Base-by-base conservation (phyloP, 2,113 vertebrate species). In the Paratilapia polleni region DNA sequence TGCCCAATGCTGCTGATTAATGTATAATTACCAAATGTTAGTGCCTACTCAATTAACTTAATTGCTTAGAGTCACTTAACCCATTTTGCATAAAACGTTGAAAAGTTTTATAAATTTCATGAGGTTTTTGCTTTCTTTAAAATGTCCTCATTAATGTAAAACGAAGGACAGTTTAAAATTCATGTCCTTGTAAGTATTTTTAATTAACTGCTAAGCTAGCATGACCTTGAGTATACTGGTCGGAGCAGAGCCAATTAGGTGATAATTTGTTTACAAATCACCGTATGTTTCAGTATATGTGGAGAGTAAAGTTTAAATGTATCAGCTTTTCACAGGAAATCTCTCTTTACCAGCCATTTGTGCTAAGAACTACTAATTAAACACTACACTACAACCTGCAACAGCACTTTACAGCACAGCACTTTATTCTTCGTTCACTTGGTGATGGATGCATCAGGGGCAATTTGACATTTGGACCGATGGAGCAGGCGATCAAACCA, bases 11-110 rank as follows among this genome's bases (percentile, higher is more conserved):
- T 17, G 17, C 11, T 73, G 17, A 47, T 52, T 73, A 73, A 73
- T n/a, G n/a, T 73, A 14, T 73, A 52, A 73, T 73, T 52, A 73
- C 68, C 11, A 73, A 73, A 54, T 73, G 26, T 54, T n/a, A 73
- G 28, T 73, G 11, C 11, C 11, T 54, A 73, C 28, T 54, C 52
- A 54, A 7, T 52, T 52, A 73, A 11, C 19, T 54, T 73, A 73
- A 73, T 73, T 52, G 19, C 26, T 73, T 26, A 54, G 68, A 34
- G 26, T 26, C 68, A 54, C 11, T 73, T 54, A 73, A n/a, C 26
- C 11, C 47, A 34, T 73, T 73, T 19, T 73, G 19, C 24, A 73
- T 73, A 52, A 34, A 73, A 73, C 17, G 19, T 54, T 73, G 17
- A 73, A 54, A 52, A 73, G 68, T 73, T 73, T 73, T 73, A 54